phyloP scores from a whole-genome alignment of 2,888 invertebrate species.

The Sclerodermus sp. region DNA sequence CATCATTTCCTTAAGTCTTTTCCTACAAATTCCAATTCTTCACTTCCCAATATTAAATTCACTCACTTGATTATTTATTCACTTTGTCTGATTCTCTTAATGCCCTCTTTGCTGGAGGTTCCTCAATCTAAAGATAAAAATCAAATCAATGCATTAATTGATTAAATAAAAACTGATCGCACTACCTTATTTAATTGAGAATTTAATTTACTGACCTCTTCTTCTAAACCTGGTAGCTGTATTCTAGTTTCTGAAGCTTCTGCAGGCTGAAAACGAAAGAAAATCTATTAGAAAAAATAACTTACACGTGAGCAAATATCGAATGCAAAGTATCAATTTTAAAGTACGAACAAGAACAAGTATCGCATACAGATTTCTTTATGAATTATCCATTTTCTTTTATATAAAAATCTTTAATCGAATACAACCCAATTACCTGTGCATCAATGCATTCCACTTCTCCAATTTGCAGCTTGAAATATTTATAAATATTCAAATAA shows the following conservation, averaged over 20 bases:
- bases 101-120: conserved; percentile 55
- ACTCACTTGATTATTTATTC: conserved; percentile 51
- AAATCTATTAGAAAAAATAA: conserved; percentile 7
- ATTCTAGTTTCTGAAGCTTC: conserved; percentile 81
- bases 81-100: conserved; percentile 54
- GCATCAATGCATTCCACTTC: conserved; percentile 68
- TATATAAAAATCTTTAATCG: too few relatives aligned
- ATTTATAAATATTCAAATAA: conserved; percentile 29
- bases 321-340: neutral
- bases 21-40: conserved; percentile 21
- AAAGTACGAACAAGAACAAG: neutral
- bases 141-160: too few relatives aligned
- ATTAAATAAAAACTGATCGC: too few relatives aligned
- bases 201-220: conserved; percentile 50
- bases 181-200: neutral
- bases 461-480: conserved; percentile 64
- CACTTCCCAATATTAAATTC: conserved; percentile 25
- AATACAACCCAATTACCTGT: too few relatives aligned
- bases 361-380: too few relatives aligned
- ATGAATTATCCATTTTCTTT: neutral
- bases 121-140: conserved; percentile 51
- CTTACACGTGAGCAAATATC: neutral
- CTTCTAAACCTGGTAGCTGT: conserved; percentile 71
- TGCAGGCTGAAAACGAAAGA: conserved; percentile 64
- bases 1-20: conserved; percentile 39